Percentiles rank a stretch among this genome's conserved stretches.
Evolutionary conservation across 2,113 vertebrate genomes (phyloP).

Genomic region (Talpa occidentalis): DNA sequence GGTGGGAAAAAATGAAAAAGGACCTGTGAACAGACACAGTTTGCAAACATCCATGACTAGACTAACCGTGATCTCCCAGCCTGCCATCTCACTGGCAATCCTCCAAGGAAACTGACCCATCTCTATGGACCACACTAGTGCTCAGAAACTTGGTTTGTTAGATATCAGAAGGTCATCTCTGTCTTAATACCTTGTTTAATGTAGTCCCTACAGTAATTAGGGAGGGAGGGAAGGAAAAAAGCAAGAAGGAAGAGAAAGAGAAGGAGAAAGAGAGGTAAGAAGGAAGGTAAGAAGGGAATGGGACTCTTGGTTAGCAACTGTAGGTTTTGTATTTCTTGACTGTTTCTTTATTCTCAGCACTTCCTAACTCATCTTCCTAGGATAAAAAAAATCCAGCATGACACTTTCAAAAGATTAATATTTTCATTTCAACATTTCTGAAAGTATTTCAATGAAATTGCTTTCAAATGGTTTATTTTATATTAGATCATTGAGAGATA

Average conservation of each 20-base stretch:
- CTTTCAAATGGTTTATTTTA: slow-evolving; percentile 80
- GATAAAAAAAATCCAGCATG: slow-evolving; percentile 45
- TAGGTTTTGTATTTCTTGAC: slow-evolving; percentile 15
- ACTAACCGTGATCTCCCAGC: background rate
- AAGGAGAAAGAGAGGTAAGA: background rate
- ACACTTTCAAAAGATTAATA: slow-evolving; percentile 80
- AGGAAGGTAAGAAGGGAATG: background rate
- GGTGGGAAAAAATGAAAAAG: background rate
- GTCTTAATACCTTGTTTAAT: background rate
- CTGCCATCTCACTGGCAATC: background rate
- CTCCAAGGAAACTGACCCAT: background rate
- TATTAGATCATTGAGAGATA: slow-evolving; percentile 80
- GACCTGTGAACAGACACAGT: background rate
- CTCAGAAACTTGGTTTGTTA: background rate
- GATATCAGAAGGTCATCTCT: background rate
- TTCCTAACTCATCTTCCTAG: slow-evolving; percentile 57
- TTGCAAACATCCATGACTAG: no score
- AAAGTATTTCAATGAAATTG: slow-evolving; percentile 81
- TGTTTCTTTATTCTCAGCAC: slow-evolving; percentile 47
- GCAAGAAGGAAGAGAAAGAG: background rate
- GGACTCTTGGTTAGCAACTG: background rate
- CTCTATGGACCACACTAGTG: background rate
- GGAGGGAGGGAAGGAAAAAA: background rate
- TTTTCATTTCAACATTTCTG: slow-evolving; percentile 81
- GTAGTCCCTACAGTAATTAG: background rate